A percentile compares a stretch with the other conserved stretches of the same genome.
These are phyloP conservation scores for Stenolophus ochropezus DNA, from an alignment of 2,888 invertebrate species.

Conservation along the genomic window DNA sequence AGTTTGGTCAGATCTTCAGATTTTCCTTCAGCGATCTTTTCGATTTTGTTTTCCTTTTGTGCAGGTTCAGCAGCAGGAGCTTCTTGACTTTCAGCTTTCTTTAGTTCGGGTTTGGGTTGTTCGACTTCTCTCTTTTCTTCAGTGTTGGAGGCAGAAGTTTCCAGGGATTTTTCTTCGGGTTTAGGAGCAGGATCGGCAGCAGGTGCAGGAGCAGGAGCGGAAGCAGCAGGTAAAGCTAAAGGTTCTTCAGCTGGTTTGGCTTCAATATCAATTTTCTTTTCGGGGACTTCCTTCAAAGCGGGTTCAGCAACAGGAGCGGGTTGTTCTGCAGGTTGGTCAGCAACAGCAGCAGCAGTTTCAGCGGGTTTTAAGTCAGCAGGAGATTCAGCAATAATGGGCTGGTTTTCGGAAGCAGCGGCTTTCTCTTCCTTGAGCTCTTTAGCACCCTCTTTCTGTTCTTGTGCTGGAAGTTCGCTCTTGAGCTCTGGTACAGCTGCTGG, in stretches of 20 bases:
- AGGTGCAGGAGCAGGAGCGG: slow-evolving; percentile 71
- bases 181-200: slow-evolving; percentile 72
- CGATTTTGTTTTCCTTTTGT: slow-evolving; percentile 22
- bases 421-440: slow-evolving; percentile 61
- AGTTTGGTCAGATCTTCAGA: slow-evolving; percentile 66
- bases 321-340: slow-evolving; percentile 69
- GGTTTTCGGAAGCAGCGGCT: slow-evolving; percentile 60
- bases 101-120: slow-evolving; percentile 61
- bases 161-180: slow-evolving; percentile 65
- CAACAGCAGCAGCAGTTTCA: slow-evolving; percentile 23
- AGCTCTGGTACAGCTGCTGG: slow-evolving; percentile 53
- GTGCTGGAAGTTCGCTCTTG: slow-evolving; percentile 62
- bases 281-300: slow-evolving; percentile 59
- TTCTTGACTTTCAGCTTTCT: slow-evolving; percentile 61
- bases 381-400: slow-evolving; percentile 60
- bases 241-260: slow-evolving; percentile 68
- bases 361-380: slow-evolving; percentile 62
- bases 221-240: slow-evolving; percentile 63
- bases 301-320: slow-evolving; percentile 68
- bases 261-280: slow-evolving; percentile 60
- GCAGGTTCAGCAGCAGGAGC: background rate
- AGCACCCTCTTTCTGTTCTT: slow-evolving; percentile 61
- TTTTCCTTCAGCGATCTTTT: slow-evolving; percentile 57
- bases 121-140: slow-evolving; percentile 59
- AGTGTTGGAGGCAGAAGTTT: slow-evolving; percentile 57